A percentile compares a stretch with the other conserved stretches of the same genome.
Evolutionary conservation across 2,113 vertebrate genomes (phyloP).

Genomic region (Sinocyclocheilus anshuiensis): DNA sequence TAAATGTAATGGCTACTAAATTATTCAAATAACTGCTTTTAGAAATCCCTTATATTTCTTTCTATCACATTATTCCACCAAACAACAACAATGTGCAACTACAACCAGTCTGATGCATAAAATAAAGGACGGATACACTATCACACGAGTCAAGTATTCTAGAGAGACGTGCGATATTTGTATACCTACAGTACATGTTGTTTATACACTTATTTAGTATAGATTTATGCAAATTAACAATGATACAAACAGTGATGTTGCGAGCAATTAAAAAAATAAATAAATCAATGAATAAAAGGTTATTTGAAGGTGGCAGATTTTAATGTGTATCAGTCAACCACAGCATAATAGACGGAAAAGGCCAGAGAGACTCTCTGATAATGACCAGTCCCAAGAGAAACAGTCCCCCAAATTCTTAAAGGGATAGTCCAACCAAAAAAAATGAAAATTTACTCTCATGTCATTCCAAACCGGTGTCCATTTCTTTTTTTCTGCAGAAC

Average conservation of each 20-base stretch:
- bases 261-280: neutral
- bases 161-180: too few species aligned
- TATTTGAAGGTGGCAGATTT: neutral
- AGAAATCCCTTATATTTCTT: neutral
- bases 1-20: conserved; percentile 15
- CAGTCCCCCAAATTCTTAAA: neutral
- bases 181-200: neutral
- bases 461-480: too few species aligned
- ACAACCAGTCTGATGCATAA: neutral
- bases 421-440: neutral
- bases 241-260: neutral
- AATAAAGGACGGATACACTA: too few species aligned
- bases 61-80: neutral
- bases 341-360: conserved; percentile 51
- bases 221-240: neutral
- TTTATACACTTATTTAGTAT: neutral
- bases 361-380: conserved; percentile 24
- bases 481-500: too few species aligned
- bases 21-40: neutral
- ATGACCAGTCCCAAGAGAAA: neutral
- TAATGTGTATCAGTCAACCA: neutral
- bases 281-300: too few species aligned
- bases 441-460: neutral
- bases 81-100: neutral
- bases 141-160: too few species aligned